Conservation (phyloP, 2,113 vertebrate species). For the Dromaius novaehollandiae region DNA sequence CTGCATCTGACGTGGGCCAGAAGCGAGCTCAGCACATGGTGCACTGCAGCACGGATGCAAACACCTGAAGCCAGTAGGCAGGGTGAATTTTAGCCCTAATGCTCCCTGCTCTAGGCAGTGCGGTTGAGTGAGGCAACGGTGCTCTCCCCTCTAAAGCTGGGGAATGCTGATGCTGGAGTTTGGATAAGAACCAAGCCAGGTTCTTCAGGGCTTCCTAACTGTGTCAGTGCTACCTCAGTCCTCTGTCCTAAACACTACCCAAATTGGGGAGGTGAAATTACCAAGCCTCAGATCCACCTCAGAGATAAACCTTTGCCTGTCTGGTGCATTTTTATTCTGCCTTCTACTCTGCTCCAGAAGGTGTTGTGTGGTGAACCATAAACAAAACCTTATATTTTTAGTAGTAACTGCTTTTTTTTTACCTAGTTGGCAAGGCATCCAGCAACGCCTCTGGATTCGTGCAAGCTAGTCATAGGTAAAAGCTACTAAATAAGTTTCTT, state of each 20-base stretch:
- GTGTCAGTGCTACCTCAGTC: background rate
- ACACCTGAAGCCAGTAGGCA: background rate
- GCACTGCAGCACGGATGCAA: background rate
- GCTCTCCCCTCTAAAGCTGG: background rate
- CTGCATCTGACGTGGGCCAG: background rate
- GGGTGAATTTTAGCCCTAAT: rapidly evolving
- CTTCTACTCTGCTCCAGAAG: background rate
- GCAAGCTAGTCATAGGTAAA: background rate
- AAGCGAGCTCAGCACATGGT: background rate
- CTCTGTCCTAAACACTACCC: background rate
- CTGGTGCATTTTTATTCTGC: background rate
- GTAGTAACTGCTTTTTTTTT: background rate
- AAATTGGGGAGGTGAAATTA: background rate
- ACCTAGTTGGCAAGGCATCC: background rate
- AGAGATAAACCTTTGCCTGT: background rate
- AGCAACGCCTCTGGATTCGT: background rate
- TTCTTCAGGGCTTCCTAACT: background rate
- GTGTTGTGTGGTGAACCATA: background rate
- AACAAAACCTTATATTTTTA: background rate
- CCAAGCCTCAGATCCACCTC: background rate
- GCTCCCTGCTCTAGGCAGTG: background rate
- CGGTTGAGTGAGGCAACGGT: background rate
- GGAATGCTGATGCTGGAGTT: background rate
- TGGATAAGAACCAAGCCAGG: background rate
- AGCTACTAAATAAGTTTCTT: background rate